Conservation (phyloP, 2,888 invertebrate species). For the Lasioglossum morio region DNA sequence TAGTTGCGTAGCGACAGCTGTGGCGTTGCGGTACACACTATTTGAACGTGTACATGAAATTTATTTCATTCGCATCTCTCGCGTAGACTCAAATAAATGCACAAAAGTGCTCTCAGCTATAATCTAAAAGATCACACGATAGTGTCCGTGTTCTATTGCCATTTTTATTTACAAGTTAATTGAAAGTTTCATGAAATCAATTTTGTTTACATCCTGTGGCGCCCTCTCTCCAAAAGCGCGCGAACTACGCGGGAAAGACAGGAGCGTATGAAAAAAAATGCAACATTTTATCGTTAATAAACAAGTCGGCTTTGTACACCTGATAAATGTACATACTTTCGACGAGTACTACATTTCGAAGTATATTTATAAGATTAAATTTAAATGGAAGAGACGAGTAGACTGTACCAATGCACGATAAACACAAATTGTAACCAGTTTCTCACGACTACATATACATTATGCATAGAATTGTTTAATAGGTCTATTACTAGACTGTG, state of each 20-base stretch:
- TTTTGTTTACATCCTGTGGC: constrained; percentile 21
- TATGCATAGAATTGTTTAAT: background rate
- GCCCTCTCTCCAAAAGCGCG: constrained; percentile 16
- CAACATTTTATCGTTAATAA: background rate
- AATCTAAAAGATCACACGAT: background rate
- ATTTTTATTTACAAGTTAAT: background rate
- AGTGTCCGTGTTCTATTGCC: background rate
- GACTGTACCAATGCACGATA: constrained; percentile 39
- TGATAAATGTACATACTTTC: background rate
- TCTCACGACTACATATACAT: background rate
- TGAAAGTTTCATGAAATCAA: background rate
- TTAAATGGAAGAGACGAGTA: background rate
- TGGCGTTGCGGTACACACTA: background rate
- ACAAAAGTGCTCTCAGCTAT: background rate
- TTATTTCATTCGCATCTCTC: background rate
- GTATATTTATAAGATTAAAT: background rate
- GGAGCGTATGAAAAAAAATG: background rate
- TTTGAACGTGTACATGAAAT: background rate
- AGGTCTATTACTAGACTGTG: too few relatives aligned
- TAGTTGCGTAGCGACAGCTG: background rate
- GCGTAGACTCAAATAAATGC: background rate
- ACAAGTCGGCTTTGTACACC: background rate
- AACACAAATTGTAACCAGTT: background rate
- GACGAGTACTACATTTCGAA: background rate
- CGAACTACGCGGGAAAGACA: background rate